A percentile compares a stretch with the other conserved stretches of the same genome.
These are phyloP conservation scores for Malurus elegans DNA, from an alignment of 2,113 vertebrate species.

Conservation along the genomic window DNA sequence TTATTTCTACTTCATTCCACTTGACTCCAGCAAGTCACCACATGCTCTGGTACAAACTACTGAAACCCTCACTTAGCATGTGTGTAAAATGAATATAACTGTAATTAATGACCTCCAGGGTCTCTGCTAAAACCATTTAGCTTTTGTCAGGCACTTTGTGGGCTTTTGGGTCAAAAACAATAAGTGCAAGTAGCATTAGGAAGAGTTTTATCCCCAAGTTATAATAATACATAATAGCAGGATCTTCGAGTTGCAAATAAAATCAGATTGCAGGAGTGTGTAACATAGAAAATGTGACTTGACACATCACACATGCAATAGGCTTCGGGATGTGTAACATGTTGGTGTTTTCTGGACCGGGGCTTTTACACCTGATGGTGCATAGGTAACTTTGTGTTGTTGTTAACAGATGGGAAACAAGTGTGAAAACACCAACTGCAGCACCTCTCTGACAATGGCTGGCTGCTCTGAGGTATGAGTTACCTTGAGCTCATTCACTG, in stretches of 20 bases:
- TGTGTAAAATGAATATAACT: conserved; percentile 22
- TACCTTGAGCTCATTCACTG: background rate
- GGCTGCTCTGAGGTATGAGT: background rate
- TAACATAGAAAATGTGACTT: background rate
- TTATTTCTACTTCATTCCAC: background rate
- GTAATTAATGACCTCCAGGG: conserved; percentile 32
- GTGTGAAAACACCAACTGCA: background rate
- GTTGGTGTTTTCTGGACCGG: background rate
- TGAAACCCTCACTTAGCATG: conserved; percentile 44
- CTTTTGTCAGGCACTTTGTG: conserved; percentile 30
- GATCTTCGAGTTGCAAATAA: background rate
- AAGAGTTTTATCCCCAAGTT: conserved; percentile 28
- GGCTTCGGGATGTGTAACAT: background rate
- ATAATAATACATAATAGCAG: conserved; percentile 8
- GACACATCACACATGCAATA: background rate
- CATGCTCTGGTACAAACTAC: background rate
- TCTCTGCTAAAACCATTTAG: conserved; percentile 35
- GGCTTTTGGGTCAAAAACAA: conserved; percentile 29
- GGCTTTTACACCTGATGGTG: background rate
- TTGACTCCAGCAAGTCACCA: background rate
- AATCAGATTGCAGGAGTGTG: background rate
- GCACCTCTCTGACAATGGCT: background rate
- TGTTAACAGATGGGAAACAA: background rate
- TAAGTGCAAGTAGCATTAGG: conserved; percentile 30
- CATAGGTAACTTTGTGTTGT: background rate